A percentile compares a stretch with the other conserved stretches of the same genome.
Conservation (phyloP, 2,113 vertebrate genomes). For the Gasterosteus aculeatus region DNA sequence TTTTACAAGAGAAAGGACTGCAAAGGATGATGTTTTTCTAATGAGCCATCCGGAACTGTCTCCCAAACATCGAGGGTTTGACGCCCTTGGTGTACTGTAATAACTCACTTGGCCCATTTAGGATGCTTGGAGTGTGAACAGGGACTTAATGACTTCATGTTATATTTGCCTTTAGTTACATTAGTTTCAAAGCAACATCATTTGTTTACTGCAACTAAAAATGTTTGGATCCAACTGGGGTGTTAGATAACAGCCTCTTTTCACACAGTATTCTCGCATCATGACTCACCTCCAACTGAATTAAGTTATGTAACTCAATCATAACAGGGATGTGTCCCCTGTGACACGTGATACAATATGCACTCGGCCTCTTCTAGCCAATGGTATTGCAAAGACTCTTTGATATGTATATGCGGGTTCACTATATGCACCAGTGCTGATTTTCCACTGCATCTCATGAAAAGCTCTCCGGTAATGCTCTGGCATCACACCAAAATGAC, state of each 20-base stretch:
- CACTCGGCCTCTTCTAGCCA: neutral
- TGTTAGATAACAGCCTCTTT: constrained; percentile 33
- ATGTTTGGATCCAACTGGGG: constrained; percentile 5
- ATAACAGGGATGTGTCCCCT: constrained; percentile 5
- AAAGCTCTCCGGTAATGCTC: constrained; percentile 25
- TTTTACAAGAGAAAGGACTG: neutral
- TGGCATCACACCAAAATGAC: constrained; percentile 18
- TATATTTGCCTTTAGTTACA: neutral
- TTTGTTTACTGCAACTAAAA: constrained; percentile 5
- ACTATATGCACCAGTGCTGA: constrained; percentile 3
- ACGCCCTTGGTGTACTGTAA: neutral
- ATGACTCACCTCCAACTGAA: constrained; percentile 24
- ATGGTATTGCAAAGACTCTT: neutral
- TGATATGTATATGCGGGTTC: constrained; percentile 5
- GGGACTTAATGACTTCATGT: neutral
- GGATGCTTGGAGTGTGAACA: neutral
- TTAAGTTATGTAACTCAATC: constrained; percentile 33
- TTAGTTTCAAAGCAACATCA: neutral
- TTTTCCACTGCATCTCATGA: constrained; percentile 31
- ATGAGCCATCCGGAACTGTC: no score
- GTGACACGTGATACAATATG: neutral
- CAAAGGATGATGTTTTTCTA: neutral
- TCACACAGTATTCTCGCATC: neutral
- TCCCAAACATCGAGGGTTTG: neutral
- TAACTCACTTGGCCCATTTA: neutral